Conservation (phyloP, 2,888 invertebrate genomes). For the Chrysopilus asiliformis region DNA sequence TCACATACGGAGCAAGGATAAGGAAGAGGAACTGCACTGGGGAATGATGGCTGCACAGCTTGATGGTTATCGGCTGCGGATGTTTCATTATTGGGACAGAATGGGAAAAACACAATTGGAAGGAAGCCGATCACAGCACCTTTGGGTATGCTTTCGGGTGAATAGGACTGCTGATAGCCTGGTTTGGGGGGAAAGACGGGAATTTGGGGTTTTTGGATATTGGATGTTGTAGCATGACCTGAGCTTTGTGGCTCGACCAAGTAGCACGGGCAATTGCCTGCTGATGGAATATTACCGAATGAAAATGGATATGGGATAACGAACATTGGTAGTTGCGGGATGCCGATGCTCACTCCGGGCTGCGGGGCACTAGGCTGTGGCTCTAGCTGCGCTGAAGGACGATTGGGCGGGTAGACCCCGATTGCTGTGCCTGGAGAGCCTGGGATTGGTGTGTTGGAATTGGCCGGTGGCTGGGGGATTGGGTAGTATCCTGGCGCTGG, state of each 20-base stretch:
- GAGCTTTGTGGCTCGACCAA: constrained; percentile 40
- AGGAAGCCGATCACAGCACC: constrained; percentile 52
- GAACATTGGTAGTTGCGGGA: constrained; percentile 4
- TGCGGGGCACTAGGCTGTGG: constrained; percentile 17
- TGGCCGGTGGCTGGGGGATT: constrained; percentile 18
- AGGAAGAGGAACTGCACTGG: constrained; percentile 45
- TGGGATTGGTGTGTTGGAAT: constrained; percentile 22
- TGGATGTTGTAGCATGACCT: constrained; percentile 25
- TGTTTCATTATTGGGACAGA: constrained; percentile 40
- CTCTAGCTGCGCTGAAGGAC: constrained; percentile 13
- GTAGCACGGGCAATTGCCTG: constrained; percentile 49
- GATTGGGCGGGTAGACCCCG: constrained; percentile 40
- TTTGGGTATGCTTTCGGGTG: constrained; percentile 38
- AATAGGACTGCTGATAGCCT: constrained; percentile 23
- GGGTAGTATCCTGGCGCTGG: constrained; percentile 17
- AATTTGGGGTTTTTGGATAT: constrained; percentile 21
- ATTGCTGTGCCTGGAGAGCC: constrained; percentile 24
- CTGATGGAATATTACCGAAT: constrained; percentile 46
- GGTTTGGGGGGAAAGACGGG: constrained; percentile 30
- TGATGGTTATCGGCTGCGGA: constrained; percentile 23
- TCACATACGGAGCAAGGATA: constrained; percentile 49
- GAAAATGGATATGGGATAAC: constrained; percentile 42
- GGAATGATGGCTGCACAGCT: constrained; percentile 43
- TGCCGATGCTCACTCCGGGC: constrained; percentile 23
- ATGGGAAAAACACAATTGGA: constrained; percentile 57